Conservation (phyloP, 2,113 vertebrate genomes). For the Catagonus wagneri region DNA sequence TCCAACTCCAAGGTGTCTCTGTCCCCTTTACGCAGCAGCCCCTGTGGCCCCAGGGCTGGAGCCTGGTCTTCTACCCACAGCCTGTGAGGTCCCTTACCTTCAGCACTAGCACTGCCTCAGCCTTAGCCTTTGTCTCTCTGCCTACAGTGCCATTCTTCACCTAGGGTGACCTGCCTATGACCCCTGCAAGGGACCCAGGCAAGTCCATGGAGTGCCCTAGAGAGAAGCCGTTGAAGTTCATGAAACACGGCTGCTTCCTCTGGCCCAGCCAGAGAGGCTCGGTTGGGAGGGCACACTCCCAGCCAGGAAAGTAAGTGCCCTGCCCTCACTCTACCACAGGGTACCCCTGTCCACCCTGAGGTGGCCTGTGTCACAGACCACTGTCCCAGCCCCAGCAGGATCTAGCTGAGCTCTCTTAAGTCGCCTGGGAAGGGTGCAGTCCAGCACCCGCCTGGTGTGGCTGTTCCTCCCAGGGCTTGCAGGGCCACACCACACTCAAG, state of each 20-base stretch:
- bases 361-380: neutral
- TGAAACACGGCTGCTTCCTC: constrained; percentile 28
- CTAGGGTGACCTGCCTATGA: neutral
- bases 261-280: neutral
- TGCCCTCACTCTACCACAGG: neutral
- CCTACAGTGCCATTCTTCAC: neutral
- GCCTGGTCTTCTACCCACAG: neutral
- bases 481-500: neutral
- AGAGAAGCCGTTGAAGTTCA: constrained; percentile 12
- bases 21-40: neutral
- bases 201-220: neutral
- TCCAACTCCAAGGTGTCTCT: neutral
- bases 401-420: neutral
- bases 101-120: neutral
- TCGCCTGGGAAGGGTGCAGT: neutral
- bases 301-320: neutral
- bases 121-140: neutral
- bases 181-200: neutral
- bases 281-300: neutral
- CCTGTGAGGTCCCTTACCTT: neutral
- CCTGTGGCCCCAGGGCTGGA: neutral
- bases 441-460: neutral
- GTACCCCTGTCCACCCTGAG: neutral
- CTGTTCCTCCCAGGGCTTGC: neutral
- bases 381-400: neutral